A percentile compares a stretch with the other conserved stretches of the same genome.
These are phyloP conservation scores for Cinclus cinclus DNA, from an alignment of 2,113 vertebrate species.

Conservation along the genomic window DNA sequence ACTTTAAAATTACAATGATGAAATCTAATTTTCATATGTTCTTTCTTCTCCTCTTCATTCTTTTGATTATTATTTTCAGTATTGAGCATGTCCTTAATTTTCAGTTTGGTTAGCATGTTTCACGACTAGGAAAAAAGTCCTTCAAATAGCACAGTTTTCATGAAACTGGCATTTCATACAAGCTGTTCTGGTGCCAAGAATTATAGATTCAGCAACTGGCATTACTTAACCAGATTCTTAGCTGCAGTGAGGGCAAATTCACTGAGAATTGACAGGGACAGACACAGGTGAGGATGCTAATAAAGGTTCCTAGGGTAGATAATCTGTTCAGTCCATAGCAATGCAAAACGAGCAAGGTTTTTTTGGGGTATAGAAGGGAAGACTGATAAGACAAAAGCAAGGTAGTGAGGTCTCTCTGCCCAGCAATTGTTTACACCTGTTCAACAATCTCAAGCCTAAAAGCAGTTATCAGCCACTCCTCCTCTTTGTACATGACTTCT, in stretches of 20 bases:
- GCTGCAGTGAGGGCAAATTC: neutral
- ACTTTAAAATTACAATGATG: conserved; percentile 65
- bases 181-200: neutral
- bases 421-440: neutral
- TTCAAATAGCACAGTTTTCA: conserved; percentile 9
- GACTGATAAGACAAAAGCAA: neutral
- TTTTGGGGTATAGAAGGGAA: neutral
- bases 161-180: neutral
- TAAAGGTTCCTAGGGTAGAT: neutral
- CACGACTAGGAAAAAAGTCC: neutral
- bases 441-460: neutral
- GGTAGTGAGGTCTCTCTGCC: neutral
- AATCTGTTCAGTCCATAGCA: neutral
- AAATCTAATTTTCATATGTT: conserved; percentile 40
- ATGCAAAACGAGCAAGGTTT: neutral
- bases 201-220: conserved; percentile 5
- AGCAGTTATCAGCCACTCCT: neutral
- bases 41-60: conserved; percentile 33
- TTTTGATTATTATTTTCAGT: conserved; percentile 53
- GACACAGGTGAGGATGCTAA: neutral
- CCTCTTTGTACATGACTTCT: neutral
- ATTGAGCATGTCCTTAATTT: conserved; percentile 33
- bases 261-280: neutral
- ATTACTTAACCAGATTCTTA: neutral
- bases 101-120: neutral